Conservation (phyloP, 2,888 invertebrate species). For the Alcis repandata region DNA sequence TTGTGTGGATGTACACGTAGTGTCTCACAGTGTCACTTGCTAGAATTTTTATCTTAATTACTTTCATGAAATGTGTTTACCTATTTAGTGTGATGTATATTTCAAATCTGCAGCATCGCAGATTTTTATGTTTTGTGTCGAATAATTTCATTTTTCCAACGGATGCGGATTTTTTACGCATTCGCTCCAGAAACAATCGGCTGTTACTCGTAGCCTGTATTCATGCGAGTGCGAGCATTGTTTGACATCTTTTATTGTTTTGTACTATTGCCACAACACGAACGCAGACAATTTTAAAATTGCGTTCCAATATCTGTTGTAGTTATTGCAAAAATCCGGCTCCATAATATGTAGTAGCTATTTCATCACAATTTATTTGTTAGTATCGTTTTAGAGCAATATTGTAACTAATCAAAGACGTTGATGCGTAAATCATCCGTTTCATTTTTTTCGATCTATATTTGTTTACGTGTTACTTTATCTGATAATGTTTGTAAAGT, state of each 20-base stretch:
- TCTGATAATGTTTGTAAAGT: conserved; percentile 2
- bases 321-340: neutral
- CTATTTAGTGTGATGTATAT: too few species aligned
- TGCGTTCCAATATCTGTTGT: conserved; percentile 16
- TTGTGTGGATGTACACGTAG: too few species aligned
- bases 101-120: too few species aligned
- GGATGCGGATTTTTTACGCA: neutral
- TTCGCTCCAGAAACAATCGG: neutral
- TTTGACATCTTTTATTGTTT: conserved; percentile 15
- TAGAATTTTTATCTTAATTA: too few species aligned
- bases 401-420: neutral
- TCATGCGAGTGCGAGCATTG: conserved; percentile 4
- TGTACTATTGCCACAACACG: conserved; percentile 3
- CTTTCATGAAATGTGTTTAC: too few species aligned
- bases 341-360: neutral
- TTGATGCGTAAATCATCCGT: neutral
- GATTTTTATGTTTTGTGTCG: too few species aligned
- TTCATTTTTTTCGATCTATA: neutral
- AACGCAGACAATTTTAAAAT: conserved; percentile 13
- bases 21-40: too few species aligned
- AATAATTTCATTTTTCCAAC: too few species aligned
- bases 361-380: neutral
- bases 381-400: neutral
- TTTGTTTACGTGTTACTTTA: neutral
- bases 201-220: neutral